phyloP scores from a whole-genome alignment of 1,140 invertebrate genomes.

The Meloidogyne floridensis region DNA sequence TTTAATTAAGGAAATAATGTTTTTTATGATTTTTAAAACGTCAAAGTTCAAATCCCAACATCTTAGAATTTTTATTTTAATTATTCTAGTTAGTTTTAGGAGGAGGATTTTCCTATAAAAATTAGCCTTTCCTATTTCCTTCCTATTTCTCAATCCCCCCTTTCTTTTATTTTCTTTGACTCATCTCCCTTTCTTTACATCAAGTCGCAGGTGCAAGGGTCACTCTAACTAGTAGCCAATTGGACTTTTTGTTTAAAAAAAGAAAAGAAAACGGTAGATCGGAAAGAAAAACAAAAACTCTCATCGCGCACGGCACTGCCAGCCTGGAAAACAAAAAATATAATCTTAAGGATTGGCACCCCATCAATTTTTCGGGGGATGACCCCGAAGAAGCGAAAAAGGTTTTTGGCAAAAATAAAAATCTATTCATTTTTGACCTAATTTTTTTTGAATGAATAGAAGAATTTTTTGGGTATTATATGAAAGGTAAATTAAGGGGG shows the following conservation, averaged over 20 bases:
- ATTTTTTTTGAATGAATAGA: neutral
- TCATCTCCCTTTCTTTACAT: neutral
- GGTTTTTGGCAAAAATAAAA: neutral
- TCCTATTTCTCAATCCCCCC: too few relatives aligned
- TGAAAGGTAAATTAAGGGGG: too few relatives aligned
- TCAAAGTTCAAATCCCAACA: too few relatives aligned
- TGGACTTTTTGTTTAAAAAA: neutral
- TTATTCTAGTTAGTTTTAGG: too few relatives aligned
- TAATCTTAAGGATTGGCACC: conserved; percentile 8
- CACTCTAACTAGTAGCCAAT: neutral
- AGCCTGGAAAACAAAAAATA: neutral
- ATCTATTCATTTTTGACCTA: neutral
- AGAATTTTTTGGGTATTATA: neutral
- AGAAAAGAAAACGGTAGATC: neutral
- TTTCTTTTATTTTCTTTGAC: neutral
- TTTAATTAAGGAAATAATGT: neutral
- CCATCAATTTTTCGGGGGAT: neutral
- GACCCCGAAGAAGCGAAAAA: neutral
- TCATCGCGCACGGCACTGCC: conserved; percentile 4
- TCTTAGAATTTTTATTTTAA: too few relatives aligned
- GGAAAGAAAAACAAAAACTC: neutral
- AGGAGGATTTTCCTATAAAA: too few relatives aligned
- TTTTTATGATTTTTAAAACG: too few relatives aligned
- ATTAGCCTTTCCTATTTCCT: too few relatives aligned
- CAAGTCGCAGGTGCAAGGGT: neutral